Base-by-base conservation (phyloP, 2,113 vertebrate species). In the Mesoclemmys tuberculata region DNA sequence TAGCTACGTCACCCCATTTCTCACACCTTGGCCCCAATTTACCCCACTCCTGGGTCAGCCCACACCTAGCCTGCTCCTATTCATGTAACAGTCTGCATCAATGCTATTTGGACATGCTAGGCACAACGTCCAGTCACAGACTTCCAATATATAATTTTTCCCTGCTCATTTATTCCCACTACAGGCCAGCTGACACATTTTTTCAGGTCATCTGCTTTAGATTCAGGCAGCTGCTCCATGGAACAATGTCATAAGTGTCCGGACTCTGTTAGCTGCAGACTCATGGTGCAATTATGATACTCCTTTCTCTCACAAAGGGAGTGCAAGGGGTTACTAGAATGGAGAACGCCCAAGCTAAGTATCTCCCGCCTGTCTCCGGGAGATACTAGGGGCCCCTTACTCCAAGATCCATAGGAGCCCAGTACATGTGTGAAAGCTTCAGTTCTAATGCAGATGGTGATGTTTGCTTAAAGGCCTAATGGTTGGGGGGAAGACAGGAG, bases 281-380 rank as follows among this genome's bases (percentile, higher is more conserved):
- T 4, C 1, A 31, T 74, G 8, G 61, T n/a, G 16, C 51, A 22
- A 24, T 46, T 46, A 1, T 46, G 77, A 26, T 8, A 16, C 22
- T 27, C 27, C 35, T 80, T 4, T 16, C 44, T 61, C 49, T 44
- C 54, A 56, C 81, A 46, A 89, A 46, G 90, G 22, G 71, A 88
- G 55, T 2, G 10, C 29, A 55, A 94, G 84, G 52, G 31, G 13
- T 9, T 13, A 46, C 5, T 27, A 81, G 14, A 8, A 38, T 68
- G 61, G 35, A 38, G n/a, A 38, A 38, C 35, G 18, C 35, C 64
- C 35, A 10, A 54, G 74, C 48, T 14, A 48, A 77, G 3, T 11
- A 55, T 55, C 2, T 0, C 6, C 26, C 56, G 46, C 49, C 3
- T 49, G 29, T 77, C 29, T 9, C 3, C 0, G 6, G 56, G 56